Conservation (phyloP, 1,140 invertebrate genomes). For the Pseudomyrmex cubaensis region DNA sequence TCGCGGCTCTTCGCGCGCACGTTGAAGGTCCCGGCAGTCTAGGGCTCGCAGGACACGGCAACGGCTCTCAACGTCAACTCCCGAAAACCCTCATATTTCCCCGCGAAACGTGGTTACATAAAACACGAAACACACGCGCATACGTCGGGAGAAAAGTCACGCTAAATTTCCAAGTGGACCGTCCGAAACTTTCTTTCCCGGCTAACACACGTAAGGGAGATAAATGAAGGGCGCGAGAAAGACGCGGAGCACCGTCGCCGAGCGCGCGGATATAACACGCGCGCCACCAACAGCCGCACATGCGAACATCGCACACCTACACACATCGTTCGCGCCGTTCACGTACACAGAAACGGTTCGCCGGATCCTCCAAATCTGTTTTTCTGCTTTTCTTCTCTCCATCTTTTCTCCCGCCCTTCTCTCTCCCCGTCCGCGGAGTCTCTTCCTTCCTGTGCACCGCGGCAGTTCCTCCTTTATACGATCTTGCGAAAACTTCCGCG, state of each 20-base stretch:
- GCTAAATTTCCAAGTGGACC: slow-evolving; percentile 37
- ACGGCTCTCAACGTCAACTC: slow-evolving; percentile 12
- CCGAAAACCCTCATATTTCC: slow-evolving; percentile 23
- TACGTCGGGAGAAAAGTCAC: not conserved
- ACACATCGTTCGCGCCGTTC: not conserved
- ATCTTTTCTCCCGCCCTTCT: not conserved
- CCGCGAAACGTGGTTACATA: not conserved
- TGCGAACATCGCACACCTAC: not conserved
- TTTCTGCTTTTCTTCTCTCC: slow-evolving; percentile 53
- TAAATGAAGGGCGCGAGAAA: not conserved
- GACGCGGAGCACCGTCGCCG: slow-evolving; percentile 24
- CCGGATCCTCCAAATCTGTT: slow-evolving; percentile 61
- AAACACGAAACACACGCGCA: no score
- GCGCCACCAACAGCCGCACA: not conserved
- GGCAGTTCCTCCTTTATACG: slow-evolving; percentile 66
- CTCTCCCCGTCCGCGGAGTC: slow-evolving; percentile 21
- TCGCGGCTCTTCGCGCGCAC: slow-evolving; percentile 43
- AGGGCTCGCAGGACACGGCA: not conserved
- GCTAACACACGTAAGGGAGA: not conserved
- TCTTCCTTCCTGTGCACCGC: slow-evolving; percentile 49
- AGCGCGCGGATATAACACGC: slow-evolving; percentile 11
- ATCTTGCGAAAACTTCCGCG: slow-evolving; percentile 68
- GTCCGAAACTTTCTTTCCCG: slow-evolving; percentile 25
- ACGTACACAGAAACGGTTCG: slow-evolving; percentile 43
- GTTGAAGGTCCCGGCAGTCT: not conserved